These are phyloP conservation scores for Toxostoma redivivum DNA, from an alignment of 2,113 vertebrate genomes.

Conservation along the genomic window DNA sequence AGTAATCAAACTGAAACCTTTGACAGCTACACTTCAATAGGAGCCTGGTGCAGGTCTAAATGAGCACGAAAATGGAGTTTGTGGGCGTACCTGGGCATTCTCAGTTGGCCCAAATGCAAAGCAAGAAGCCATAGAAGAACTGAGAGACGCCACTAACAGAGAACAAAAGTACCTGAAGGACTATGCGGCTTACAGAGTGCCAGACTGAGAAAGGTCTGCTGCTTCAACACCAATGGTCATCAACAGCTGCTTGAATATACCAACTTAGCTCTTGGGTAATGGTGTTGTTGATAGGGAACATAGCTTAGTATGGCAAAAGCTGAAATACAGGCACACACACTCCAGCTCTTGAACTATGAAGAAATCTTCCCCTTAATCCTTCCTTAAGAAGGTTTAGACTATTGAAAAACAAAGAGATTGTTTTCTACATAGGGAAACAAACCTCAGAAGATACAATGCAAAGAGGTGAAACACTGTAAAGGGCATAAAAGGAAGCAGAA, in stretches of 20 bases:
- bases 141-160: background rate
- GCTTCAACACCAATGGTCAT: background rate
- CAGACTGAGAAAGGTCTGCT: background rate
- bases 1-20: background rate
- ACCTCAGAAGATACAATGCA: background rate
- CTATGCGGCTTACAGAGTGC: background rate
- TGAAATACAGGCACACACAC: background rate
- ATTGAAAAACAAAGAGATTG: background rate
- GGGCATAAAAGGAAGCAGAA: background rate
- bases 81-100: background rate
- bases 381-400: background rate
- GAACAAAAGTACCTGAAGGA: background rate
- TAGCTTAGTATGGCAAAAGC: background rate
- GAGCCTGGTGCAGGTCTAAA: background rate
- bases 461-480: background rate
- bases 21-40: background rate
- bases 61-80: background rate
- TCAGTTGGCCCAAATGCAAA: background rate
- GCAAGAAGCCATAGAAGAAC: background rate
- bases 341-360: background rate
- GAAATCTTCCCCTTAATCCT: background rate
- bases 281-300: background rate
- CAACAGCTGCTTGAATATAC: fast-evolving
- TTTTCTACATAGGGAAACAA: background rate
- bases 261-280: background rate